Conservation (phyloP, 2,888 invertebrate genomes). For the Blastobasis lacticolella region DNA sequence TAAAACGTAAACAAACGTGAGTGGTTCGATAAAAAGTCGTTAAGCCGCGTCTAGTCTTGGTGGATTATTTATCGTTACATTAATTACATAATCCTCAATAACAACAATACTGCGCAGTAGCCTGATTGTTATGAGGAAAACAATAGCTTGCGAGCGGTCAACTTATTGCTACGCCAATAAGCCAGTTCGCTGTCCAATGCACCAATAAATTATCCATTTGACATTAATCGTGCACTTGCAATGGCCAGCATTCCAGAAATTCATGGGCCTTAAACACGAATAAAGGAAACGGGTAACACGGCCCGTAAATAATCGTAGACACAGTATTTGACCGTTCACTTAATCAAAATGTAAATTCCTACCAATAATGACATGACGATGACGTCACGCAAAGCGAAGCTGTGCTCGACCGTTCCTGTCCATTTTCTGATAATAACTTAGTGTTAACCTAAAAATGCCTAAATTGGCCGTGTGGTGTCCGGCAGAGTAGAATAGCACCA, state of each 20-base stretch:
- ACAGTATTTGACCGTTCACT: no score
- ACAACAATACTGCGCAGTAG: conserved; percentile 31
- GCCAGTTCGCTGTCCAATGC: neutral
- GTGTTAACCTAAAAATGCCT: no score
- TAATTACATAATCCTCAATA: conserved; percentile 28
- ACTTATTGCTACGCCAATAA: neutral
- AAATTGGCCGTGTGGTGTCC: no score
- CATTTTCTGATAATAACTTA: no score
- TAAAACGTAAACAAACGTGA: conserved; percentile 2
- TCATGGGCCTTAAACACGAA: neutral
- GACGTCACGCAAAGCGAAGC: no score
- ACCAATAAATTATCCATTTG: neutral
- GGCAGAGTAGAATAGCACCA: no score
- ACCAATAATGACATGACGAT: no score
- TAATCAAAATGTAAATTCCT: no score
- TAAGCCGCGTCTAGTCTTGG: conserved; percentile 19
- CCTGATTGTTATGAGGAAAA: conserved; percentile 21
- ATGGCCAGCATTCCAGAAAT: neutral
- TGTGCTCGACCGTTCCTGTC: no score
- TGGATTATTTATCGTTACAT: conserved; percentile 25
- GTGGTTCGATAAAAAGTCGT: conserved; percentile 4
- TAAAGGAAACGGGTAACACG: no score
- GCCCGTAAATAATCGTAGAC: no score
- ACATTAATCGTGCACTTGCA: neutral
- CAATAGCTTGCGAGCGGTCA: conserved; percentile 10